Evolutionary conservation across 1,140 invertebrate genomes (phyloP), one percentile per base, ranked within the genome.

Genomic region (Reticulitermes speratus): DNA sequence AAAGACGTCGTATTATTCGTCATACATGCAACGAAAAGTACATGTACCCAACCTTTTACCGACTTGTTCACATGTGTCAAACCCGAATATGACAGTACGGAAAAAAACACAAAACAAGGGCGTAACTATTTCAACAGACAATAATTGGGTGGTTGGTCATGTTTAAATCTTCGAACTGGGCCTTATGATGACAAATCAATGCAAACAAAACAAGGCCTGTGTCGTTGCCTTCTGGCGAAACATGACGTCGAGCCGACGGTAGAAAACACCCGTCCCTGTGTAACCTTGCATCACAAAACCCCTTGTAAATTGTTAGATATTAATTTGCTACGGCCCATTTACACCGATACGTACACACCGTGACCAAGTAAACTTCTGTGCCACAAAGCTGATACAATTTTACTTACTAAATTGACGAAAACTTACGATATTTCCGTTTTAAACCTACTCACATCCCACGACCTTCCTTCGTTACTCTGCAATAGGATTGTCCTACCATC

Each of bases 251-350:
- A 55, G 59, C 59, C 59, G 59, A 65, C 59, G 59, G 21, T 21
- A 65, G 16, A 21, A 84, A 25, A 52, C 38, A 84, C 44, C 84
- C 84, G 45, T 84, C 44, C 84, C 84, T 32, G 44, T 52, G 84
- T 84, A 84, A 84, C 84, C 84, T 84, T 84, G 84, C 84, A 44
- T 16, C 82, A 30, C 2, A 83, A 83, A 44, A 32, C 82, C n/a
- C 1, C 23, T 44, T 83, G 44, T 83, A 83, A 83, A 44, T 38
- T 30, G 14, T 19, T 5, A 32, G 32, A 30, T 45, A 83, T 23
- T 83, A 8, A 21, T n/a, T 83, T 44, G 1, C 1, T 83, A 32
- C n/a, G n/a, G 19, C 7, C 21, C 8, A n/a, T 83, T 44, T 83
- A 83, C 44, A n/a, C 2, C 14, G 19, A 45, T 83, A 83, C 82